Percentiles rank a stretch among this genome's conserved stretches.
These are phyloP conservation scores for Stenoptilia bipunctidactyla DNA, from an alignment of 2,888 invertebrate genomes.

Conservation along the genomic window DNA sequence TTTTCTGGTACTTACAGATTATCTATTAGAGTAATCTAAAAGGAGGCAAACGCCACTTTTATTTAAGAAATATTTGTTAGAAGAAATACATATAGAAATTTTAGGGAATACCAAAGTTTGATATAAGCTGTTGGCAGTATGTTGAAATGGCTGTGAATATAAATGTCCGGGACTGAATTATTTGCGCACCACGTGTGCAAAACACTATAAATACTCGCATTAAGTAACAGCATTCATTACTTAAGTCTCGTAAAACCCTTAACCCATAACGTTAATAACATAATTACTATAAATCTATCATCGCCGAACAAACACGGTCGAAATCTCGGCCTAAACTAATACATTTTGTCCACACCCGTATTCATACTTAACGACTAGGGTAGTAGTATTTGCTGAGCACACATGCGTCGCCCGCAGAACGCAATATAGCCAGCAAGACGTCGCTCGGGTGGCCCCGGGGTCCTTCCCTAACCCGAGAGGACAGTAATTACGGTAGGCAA, in stretches of 20 bases:
- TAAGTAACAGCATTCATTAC: conserved; percentile 67
- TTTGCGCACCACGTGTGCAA: conserved; percentile 48
- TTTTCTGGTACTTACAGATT: too few relatives aligned
- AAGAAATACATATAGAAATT: too few relatives aligned
- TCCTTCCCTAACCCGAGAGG: conserved; percentile 64
- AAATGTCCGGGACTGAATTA: conserved; percentile 8
- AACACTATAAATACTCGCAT: conserved; percentile 63
- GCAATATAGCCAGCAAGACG: conserved; percentile 68
- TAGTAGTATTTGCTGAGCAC: conserved; percentile 65
- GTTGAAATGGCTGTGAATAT: too few relatives aligned
- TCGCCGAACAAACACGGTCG: conserved; percentile 66
- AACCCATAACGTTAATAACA: conserved; percentile 72
- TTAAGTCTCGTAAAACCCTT: conserved; percentile 70
- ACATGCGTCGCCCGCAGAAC: conserved; percentile 65
- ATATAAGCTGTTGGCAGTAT: too few relatives aligned
- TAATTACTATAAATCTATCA: conserved; percentile 73
- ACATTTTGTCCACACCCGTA: conserved; percentile 71
- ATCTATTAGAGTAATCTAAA: too few relatives aligned
- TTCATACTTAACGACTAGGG: conserved; percentile 68
- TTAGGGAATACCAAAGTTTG: too few relatives aligned
- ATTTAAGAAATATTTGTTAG: too few relatives aligned
- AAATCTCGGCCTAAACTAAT: conserved; percentile 71
- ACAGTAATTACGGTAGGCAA: conserved; percentile 74
- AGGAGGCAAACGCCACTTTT: too few relatives aligned
- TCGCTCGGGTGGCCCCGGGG: conserved; percentile 52